Base-by-base conservation (phyloP, 2,888 invertebrate species). In the Odontocolon sp. region DNA sequence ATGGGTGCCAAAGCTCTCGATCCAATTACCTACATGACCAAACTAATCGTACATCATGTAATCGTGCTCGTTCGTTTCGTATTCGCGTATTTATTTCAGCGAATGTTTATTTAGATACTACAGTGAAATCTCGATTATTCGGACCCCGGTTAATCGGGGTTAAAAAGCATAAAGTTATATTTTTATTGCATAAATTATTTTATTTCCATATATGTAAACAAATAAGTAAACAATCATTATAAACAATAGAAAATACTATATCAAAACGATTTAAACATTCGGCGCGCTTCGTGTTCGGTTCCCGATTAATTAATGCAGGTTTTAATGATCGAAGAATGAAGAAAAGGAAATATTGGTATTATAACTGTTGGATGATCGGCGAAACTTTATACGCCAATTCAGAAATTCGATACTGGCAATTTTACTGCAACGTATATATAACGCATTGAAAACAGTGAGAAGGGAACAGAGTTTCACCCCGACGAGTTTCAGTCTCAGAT, bases 21-120 rank as follows among this genome's bases (percentile, higher is more conserved):
- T 77, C 77, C 77, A 72, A 77, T 77, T 77, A 72, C 77, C 77
- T 63, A 77, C 71, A 72, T 77, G 68, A 77, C 77, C 63, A 77
- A 77, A 77, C 68, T 50, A 70, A 71, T 77, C 67, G 61, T 23
- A n/a, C n/a, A 69, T 69, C 68, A 69, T 69, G 68, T 59, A 59
- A 68, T 57, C 26, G 68, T 68, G 38, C 47, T 18, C 40, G 31
- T 23, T 21, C 23, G 36, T 47, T 54, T 50, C 72, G 52, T 5
- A 38, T 56, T 45, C 26, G 52, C 21, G n/a, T n/a, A 57, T 63
- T 72, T 68, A 56, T 68, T 77, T 77, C 42, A 50, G 57, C 68
- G 57, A 28, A 50, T 42, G 31, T 45, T 56, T 47, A 38, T 74
- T 74, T 11, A 54, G 38, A 23, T 47, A 36, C 36, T n/a, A n/a